A percentile compares a stretch with the other conserved stretches of the same genome.
phyloP scores from a whole-genome alignment of 2,888 invertebrate genomes.

The Gisinianus flammeolus region DNA sequence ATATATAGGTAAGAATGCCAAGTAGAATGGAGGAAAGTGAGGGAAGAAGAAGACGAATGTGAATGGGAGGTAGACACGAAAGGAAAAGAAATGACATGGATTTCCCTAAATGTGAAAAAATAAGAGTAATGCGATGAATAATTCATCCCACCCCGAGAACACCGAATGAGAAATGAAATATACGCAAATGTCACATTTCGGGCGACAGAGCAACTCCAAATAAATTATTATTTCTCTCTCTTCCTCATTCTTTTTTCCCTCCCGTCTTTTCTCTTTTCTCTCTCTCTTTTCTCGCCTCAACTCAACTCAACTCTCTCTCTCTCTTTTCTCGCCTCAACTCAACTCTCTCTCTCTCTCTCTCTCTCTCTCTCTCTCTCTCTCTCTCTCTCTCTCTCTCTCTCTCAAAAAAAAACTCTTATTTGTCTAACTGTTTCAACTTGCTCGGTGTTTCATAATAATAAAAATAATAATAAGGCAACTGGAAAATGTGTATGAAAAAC shows the following conservation, averaged over 20 bases:
- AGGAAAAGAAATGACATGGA: constrained; percentile 43
- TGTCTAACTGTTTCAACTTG: not conserved
- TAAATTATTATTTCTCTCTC: constrained; percentile 38
- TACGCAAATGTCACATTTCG: constrained; percentile 41
- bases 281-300: not conserved
- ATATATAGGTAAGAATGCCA: too few relatives aligned
- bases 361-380: not conserved
- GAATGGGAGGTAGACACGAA: constrained; percentile 39
- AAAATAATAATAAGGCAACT: constrained; percentile 9
- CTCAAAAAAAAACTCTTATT: not conserved
- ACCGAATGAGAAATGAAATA: constrained; percentile 36
- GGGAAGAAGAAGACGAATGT: constrained; percentile 38
- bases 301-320: not conserved
- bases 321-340: not conserved
- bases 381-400: not conserved
- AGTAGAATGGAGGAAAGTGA: constrained; percentile 23
- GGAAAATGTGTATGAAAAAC: not conserved
- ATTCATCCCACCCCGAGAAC: constrained; percentile 35
- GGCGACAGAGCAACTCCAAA: constrained; percentile 40
- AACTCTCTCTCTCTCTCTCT: not conserved
- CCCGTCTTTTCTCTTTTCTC: not conserved
- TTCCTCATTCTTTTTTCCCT: constrained; percentile 3
- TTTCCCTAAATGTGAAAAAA: constrained; percentile 44
- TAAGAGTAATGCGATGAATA: constrained; percentile 43
- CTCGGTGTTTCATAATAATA: constrained; percentile 8